A percentile compares a stretch with the other conserved stretches of the same genome.
Evolutionary conservation across 1,140 invertebrate species (phyloP).

Genomic region (Drosophila lini): DNA sequence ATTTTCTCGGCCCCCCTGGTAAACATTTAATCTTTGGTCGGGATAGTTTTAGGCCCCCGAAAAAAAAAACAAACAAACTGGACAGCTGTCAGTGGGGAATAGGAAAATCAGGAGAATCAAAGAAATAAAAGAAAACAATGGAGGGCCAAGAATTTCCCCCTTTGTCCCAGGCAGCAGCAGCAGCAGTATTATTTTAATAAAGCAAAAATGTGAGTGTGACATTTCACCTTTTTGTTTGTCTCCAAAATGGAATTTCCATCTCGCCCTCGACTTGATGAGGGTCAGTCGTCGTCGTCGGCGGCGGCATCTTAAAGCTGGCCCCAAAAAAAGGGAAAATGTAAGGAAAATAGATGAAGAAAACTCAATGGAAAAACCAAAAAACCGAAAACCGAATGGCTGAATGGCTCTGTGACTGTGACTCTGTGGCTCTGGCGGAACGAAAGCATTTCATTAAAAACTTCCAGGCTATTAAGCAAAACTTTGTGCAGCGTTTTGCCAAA

Average conservation of each 20-base stretch:
- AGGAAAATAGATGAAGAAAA: constrained; percentile 1
- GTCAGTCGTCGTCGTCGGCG: constrained; percentile 22
- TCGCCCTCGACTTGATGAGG: constrained; percentile 43
- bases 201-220: constrained; percentile 76
- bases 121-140: background rate
- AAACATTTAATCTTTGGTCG: constrained; percentile 70
- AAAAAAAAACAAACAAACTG: background rate
- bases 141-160: constrained; percentile 31
- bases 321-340: constrained; percentile 12
- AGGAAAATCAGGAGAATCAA: background rate
- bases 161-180: constrained; percentile 48
- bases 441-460: constrained; percentile 83
- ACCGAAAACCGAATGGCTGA: constrained; percentile 28
- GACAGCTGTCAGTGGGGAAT: constrained; percentile 67
- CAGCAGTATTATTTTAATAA: constrained; percentile 73
- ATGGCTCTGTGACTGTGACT: constrained; percentile 13
- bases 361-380: constrained; percentile 7
- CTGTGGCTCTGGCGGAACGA: constrained; percentile 63
- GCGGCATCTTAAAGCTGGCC: constrained; percentile 50
- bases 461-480: constrained; percentile 83
- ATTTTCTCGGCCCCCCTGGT: constrained; percentile 58
- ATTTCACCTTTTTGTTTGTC: constrained; percentile 69
- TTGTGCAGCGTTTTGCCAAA: constrained; percentile 81
- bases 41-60: constrained; percentile 33
- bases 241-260: constrained; percentile 25